Evolutionary conservation across 2,113 vertebrate genomes (phyloP).

Genomic region (Sigmodon hispidus): DNA sequence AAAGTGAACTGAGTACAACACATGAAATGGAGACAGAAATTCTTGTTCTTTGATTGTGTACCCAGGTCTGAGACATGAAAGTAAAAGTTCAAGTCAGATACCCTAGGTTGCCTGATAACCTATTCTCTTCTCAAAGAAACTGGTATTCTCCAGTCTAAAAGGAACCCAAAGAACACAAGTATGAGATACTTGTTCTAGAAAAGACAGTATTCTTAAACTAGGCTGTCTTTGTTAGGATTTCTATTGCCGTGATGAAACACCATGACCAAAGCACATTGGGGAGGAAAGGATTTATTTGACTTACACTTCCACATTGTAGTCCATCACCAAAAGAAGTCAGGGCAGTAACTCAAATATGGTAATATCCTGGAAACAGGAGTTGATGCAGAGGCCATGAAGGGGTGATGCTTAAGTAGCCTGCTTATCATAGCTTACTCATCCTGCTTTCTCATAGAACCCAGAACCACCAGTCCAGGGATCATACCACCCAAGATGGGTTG

Average conservation of each 20-base stretch:
- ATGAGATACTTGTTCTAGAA: background rate
- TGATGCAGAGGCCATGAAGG: background rate
- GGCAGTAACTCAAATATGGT: background rate
- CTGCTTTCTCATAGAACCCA: background rate
- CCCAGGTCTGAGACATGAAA: background rate
- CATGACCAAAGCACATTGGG: background rate
- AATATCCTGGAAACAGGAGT: background rate
- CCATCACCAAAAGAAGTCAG: background rate
- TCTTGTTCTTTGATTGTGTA: no score
- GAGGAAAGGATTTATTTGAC: background rate
- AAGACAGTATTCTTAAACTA: background rate
- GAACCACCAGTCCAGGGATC: background rate
- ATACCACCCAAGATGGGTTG: background rate
- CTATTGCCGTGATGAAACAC: background rate
- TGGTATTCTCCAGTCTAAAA: background rate
- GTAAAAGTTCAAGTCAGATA: background rate
- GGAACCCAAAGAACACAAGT: background rate
- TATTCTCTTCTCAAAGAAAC: background rate
- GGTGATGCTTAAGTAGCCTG: background rate
- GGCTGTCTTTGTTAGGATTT: background rate
- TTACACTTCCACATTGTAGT: background rate
- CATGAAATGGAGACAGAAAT: background rate
- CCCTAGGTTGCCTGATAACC: rapidly evolving
- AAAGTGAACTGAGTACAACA: no score
- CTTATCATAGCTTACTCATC: background rate